These are phyloP conservation scores for Cryptocheilus praepositus DNA, from an alignment of 2,888 invertebrate genomes.

Conservation along the genomic window DNA sequence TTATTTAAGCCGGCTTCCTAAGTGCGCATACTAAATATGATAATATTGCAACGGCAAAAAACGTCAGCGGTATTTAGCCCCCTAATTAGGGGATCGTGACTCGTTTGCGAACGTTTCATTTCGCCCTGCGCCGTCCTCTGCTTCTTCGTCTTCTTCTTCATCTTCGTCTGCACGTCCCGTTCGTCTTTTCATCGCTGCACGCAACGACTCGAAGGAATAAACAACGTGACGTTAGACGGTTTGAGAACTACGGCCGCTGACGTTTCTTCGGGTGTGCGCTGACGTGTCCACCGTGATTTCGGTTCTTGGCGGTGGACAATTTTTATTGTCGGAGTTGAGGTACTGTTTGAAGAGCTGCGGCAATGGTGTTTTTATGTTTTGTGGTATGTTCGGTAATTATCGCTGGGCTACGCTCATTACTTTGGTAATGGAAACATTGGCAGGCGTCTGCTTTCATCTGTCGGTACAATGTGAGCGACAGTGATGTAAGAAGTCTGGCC, in stretches of 20 bases:
- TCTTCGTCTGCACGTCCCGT: constrained; percentile 47
- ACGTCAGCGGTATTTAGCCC: constrained; percentile 74
- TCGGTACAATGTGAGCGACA: too few relatives aligned
- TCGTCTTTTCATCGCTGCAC: constrained; percentile 33
- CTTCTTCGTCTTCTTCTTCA: constrained; percentile 40
- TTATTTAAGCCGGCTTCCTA: constrained; percentile 74
- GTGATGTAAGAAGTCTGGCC: too few relatives aligned
- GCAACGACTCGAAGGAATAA: constrained; percentile 51
- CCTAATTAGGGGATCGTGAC: constrained; percentile 75
- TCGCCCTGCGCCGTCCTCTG: constrained; percentile 49
- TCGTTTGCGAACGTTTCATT: constrained; percentile 73
- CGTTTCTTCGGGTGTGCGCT: too few relatives aligned
- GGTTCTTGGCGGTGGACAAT: too few relatives aligned
- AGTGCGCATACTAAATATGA: constrained; percentile 75
- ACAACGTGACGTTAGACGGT: constrained; percentile 44
- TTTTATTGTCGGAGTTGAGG: too few relatives aligned
- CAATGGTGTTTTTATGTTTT: too few relatives aligned
- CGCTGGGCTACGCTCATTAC: too few relatives aligned
- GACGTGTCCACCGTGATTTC: too few relatives aligned
- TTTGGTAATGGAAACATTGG: too few relatives aligned
- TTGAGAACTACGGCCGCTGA: constrained; percentile 18
- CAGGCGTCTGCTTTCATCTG: too few relatives aligned
- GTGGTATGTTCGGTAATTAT: too few relatives aligned
- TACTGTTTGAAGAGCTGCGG: too few relatives aligned
- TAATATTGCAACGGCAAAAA: constrained; percentile 74